A percentile compares a stretch with the other conserved stretches of the same genome.
Evolutionary conservation across 2,888 invertebrate genomes (phyloP).

Genomic region (Dryococelus australis): DNA sequence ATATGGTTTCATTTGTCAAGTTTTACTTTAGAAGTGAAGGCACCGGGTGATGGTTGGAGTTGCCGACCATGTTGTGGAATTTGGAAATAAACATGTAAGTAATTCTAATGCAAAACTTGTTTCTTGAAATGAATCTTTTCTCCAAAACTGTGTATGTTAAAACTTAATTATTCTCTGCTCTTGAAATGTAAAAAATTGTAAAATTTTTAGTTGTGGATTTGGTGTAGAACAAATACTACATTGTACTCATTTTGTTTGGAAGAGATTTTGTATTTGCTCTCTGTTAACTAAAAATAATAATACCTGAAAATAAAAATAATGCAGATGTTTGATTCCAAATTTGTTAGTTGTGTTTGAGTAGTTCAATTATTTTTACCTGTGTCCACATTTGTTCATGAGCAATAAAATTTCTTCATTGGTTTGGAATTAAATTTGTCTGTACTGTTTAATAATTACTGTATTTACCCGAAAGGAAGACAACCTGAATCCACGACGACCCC

Average conservation of each 20-base stretch:
- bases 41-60: background rate
- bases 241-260: background rate
- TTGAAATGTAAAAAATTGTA: background rate
- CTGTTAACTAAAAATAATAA: conserved; percentile 16
- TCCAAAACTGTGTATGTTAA: background rate
- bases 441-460: no score
- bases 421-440: background rate
- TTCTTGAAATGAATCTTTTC: background rate
- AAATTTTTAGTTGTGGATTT: conserved; percentile 13
- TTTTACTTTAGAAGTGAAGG: no score
- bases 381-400: background rate
- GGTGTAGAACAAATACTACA: background rate
- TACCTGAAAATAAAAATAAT: background rate
- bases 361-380: background rate
- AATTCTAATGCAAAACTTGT: background rate
- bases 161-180: background rate
- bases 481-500: no score
- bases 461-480: no score
- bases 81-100: background rate
- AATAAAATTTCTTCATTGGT: background rate
- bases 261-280: background rate
- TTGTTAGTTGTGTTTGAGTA: background rate
- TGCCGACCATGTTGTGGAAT: background rate
- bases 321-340: background rate
- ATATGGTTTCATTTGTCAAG: no score